These are phyloP conservation scores for Resseliella maxima DNA, from an alignment of 2,888 invertebrate genomes.

Conservation along the genomic window DNA sequence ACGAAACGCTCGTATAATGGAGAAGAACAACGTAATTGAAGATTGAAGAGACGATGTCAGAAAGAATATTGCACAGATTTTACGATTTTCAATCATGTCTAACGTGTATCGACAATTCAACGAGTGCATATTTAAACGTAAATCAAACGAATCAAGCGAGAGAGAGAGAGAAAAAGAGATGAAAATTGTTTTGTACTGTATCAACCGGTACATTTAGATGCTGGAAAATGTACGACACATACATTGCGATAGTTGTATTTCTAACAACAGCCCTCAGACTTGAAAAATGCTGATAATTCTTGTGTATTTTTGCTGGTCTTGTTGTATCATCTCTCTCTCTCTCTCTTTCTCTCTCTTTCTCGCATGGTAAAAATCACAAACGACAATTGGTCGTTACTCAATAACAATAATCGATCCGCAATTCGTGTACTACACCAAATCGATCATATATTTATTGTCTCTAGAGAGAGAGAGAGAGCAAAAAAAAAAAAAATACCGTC, in stretches of 20 bases:
- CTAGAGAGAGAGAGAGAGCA: no score
- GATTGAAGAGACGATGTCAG: background rate
- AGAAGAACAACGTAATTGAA: slow-evolving; percentile 7
- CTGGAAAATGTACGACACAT: background rate
- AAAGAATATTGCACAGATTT: slow-evolving; percentile 15
- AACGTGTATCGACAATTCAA: background rate
- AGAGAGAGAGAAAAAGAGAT: background rate
- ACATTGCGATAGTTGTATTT: background rate
- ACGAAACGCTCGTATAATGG: background rate
- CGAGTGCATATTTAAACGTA: slow-evolving; percentile 3
- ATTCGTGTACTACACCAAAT: background rate
- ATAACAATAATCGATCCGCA: background rate
- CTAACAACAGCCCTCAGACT: background rate
- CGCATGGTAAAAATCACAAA: background rate
- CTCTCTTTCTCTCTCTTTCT: no score
- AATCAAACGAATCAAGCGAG: background rate
- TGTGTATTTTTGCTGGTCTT: no score
- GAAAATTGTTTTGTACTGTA: background rate
- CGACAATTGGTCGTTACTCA: background rate
- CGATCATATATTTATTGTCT: slow-evolving; percentile 23
- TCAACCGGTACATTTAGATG: background rate
- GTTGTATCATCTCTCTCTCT: no score
- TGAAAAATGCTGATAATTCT: slow-evolving; percentile 1
- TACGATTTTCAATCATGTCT: background rate
- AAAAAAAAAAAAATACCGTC: no score